phyloP scores from a whole-genome alignment of 1,140 invertebrate genomes.

The Apocrypta bakeri region DNA sequence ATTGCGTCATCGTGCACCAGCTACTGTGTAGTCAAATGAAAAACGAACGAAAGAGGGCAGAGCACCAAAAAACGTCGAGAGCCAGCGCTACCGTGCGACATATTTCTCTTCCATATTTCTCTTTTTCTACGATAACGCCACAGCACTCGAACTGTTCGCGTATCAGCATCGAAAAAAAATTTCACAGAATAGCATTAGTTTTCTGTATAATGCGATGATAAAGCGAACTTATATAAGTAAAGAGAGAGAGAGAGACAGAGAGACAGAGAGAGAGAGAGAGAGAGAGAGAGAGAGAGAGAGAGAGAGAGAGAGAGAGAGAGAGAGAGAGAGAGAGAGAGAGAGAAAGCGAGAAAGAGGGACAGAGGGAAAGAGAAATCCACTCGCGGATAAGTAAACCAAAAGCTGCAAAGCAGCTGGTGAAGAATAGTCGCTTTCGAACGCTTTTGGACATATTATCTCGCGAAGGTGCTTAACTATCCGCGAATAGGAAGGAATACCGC shows the following conservation, averaged over 20 bases:
- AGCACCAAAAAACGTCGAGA: background rate
- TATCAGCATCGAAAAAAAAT: too few species aligned
- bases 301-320: too few species aligned
- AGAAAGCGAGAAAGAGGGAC: too few species aligned
- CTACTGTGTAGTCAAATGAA: background rate
- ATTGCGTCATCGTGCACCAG: constrained; percentile 17
- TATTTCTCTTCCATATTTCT: background rate
- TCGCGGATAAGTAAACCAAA: background rate
- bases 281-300: too few species aligned
- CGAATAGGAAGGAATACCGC: background rate
- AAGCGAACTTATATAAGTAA: background rate
- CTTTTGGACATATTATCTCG: background rate
- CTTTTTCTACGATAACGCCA: background rate
- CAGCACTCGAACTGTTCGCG: too few species aligned
- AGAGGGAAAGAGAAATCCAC: too few species aligned
- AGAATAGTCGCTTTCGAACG: background rate
- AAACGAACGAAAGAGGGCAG: background rate
- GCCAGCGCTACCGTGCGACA: background rate
- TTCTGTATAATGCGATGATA: too few species aligned
- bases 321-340: too few species aligned
- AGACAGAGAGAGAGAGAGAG: too few species aligned
- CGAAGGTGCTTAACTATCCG: background rate
- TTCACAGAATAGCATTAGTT: too few species aligned
- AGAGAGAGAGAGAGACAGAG: background rate
- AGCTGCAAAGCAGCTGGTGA: constrained; percentile 2